A percentile compares a stretch with the other conserved stretches of the same genome.
Evolutionary conservation across 2,888 invertebrate genomes (phyloP).

Genomic region (Heliconius erato): DNA sequence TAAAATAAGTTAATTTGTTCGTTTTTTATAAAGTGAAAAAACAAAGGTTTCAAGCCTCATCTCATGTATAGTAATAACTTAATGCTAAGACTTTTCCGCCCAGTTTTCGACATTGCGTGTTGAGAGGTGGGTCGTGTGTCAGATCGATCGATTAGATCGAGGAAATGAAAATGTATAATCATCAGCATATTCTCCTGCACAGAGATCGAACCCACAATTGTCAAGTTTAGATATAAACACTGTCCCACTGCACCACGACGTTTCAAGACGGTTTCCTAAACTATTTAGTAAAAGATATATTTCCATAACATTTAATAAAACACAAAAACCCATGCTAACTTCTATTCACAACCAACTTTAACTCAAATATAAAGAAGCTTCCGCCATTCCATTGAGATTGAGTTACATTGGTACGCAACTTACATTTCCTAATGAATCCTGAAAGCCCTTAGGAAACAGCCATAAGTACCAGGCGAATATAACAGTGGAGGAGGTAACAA

Average conservation of each 20-base stretch:
- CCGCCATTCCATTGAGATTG: constrained; percentile 11
- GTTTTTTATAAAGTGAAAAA: no score
- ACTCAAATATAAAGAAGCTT: constrained; percentile 17
- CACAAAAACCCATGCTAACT: neutral
- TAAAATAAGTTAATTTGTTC: no score
- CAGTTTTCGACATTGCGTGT: no score
- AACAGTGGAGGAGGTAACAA: constrained; percentile 55
- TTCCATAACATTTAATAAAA: neutral
- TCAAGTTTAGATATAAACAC: neutral
- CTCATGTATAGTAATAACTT: no score
- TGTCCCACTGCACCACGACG: neutral
- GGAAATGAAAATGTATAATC: neutral
- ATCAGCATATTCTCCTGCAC: neutral
- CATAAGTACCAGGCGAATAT: constrained; percentile 52
- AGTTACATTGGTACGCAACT: constrained; percentile 19
- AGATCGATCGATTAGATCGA: neutral
- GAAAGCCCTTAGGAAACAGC: constrained; percentile 33
- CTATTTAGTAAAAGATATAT: neutral
- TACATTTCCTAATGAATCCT: constrained; percentile 30
- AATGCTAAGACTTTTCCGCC: no score
- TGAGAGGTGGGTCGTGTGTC: no score
- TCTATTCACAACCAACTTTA: neutral
- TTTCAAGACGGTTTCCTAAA: neutral
- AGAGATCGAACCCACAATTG: neutral
- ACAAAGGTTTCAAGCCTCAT: no score